Conservation (phyloP, 2,888 invertebrate species). For the Smittia sp. region DNA sequence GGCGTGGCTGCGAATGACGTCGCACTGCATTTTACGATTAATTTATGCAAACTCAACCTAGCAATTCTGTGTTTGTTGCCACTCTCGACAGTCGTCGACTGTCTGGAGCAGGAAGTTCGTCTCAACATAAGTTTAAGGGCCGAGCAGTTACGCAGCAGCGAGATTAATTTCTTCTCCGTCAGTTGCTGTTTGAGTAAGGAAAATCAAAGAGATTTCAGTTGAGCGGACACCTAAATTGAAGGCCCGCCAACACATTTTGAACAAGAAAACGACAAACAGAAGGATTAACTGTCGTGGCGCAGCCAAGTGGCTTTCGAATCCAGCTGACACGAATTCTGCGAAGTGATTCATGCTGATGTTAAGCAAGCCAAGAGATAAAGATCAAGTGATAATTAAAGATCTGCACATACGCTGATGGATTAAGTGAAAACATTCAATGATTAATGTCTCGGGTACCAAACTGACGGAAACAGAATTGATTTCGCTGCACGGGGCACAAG, state of each 20-base stretch:
- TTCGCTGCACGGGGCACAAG: slow-evolving; percentile 1
- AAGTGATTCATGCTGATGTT: neutral
- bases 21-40: neutral
- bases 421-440: neutral
- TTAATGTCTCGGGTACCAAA: neutral
- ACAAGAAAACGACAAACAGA: neutral
- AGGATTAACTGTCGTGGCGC: slow-evolving; percentile 1
- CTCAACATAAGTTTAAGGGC: neutral
- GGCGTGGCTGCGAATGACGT: neutral
- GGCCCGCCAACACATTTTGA: slow-evolving; percentile 10
- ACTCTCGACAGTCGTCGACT: no score
- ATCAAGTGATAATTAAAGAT: slow-evolving; percentile 19
- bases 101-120: neutral
- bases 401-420: neutral
- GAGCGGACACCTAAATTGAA: slow-evolving; percentile 5
- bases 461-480: slow-evolving; percentile 12
- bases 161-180: neutral
- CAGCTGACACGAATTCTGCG: neutral
- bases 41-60: neutral
- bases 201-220: neutral
- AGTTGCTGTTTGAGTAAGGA: neutral
- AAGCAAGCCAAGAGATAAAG: neutral
- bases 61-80: neutral
- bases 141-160: neutral
- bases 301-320: neutral